Evolutionary conservation across 1,140 invertebrate species (phyloP).

Genomic region (Drosophila nigromelanica): DNA sequence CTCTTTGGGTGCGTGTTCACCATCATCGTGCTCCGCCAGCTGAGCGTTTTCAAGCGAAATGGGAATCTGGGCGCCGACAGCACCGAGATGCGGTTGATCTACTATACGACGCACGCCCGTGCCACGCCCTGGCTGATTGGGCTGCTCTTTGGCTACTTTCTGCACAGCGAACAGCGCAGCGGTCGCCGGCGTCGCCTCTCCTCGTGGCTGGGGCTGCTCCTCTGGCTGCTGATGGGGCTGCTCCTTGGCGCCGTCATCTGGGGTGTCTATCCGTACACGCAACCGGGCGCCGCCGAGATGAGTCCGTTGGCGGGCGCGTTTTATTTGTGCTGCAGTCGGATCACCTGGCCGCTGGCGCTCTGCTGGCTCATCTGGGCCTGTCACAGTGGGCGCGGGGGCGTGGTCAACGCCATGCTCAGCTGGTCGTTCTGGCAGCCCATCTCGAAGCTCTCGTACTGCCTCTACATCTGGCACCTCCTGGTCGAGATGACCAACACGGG

Average conservation of each 20-base stretch:
- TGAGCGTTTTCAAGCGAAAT: constrained; percentile 55
- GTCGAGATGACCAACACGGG: constrained; percentile 64
- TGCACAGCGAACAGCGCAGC: constrained; percentile 39
- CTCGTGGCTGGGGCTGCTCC: constrained; percentile 30
- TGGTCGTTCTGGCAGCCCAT: constrained; percentile 85
- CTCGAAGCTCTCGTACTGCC: constrained; percentile 85
- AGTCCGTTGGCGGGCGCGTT: constrained; percentile 85
- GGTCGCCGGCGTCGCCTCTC: constrained; percentile 33
- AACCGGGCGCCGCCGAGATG: constrained; percentile 54
- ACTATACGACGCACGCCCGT: constrained; percentile 73
- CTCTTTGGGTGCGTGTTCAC: constrained; percentile 64
- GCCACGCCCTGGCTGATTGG: constrained; percentile 77
- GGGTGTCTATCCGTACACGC: constrained; percentile 73
- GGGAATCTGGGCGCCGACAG: constrained; percentile 66
- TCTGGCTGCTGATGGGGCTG: constrained; percentile 60
- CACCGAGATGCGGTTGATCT: constrained; percentile 62
- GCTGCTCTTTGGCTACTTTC: constrained; percentile 69
- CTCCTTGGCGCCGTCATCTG: constrained; percentile 66
- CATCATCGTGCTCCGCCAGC: constrained; percentile 56
- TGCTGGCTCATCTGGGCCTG: constrained; percentile 90
- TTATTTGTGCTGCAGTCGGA: constrained; percentile 87
- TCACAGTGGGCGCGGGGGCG: constrained; percentile 86
- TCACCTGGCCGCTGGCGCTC: constrained; percentile 86
- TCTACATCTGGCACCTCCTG: constrained; percentile 85
- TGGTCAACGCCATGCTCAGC: constrained; percentile 84